These are phyloP conservation scores for Entomobrya proxima DNA, from an alignment of 2,888 invertebrate genomes.

Conservation along the genomic window DNA sequence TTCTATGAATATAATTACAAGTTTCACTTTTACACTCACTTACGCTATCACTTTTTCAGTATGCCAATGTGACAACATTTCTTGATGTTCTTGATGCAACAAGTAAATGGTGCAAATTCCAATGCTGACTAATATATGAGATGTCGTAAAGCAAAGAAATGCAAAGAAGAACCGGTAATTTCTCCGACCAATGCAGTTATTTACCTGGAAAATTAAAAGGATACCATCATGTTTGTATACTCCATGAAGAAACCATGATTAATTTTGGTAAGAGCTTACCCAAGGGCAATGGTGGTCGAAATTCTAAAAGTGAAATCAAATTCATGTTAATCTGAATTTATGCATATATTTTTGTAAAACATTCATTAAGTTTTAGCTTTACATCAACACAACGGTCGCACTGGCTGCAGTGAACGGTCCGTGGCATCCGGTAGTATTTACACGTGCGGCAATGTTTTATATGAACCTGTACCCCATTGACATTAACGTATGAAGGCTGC, in stretches of 20 bases:
- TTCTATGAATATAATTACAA: background rate
- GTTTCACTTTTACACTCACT: background rate
- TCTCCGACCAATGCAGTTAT: constrained; percentile 44
- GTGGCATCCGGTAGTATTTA: constrained; percentile 44
- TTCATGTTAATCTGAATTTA: background rate
- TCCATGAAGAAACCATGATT: background rate
- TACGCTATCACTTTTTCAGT: constrained; percentile 26
- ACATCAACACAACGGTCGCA: constrained; percentile 53
- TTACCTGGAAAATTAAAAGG: background rate
- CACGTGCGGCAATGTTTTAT: constrained; percentile 46
- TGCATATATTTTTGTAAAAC: background rate
- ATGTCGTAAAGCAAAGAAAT: constrained; percentile 31
- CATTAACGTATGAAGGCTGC: constrained; percentile 1
- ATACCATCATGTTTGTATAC: background rate
- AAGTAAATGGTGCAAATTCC: background rate
- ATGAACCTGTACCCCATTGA: background rate
- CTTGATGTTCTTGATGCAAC: background rate
- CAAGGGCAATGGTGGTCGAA: constrained; percentile 56
- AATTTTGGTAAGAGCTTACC: constrained; percentile 45
- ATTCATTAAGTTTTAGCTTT: background rate
- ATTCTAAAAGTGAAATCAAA: constrained; percentile 18
- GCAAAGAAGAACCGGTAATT: constrained; percentile 57
- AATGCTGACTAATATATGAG: background rate
- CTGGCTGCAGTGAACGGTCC: constrained; percentile 47
- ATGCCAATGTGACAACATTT: constrained; percentile 1